phyloP scores from a whole-genome alignment of 2,888 invertebrate genomes.

The Thelaira solivaga region DNA sequence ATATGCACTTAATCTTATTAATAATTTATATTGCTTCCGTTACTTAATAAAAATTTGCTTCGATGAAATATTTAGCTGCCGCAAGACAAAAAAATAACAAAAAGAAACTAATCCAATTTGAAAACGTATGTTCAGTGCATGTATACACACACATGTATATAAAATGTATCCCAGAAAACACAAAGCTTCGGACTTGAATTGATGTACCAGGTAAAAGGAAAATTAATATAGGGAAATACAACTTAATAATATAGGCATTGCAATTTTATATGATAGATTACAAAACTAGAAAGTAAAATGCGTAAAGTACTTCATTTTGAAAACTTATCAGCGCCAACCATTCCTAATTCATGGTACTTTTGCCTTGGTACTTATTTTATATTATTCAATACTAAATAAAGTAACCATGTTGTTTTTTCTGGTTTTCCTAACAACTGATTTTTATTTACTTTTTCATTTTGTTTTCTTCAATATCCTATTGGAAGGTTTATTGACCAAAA shows the following conservation, averaged over 20 bases:
- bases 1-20: conserved; percentile 18
- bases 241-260: no score
- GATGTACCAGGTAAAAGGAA: no score
- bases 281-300: no score
- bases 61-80: conserved; percentile 20
- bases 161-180: no score
- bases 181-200: no score
- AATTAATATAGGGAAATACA: no score
- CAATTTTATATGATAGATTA: no score
- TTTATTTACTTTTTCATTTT: conserved; percentile 17
- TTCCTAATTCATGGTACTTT: no score
- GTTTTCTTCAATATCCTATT: background rate
- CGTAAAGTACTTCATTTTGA: no score
- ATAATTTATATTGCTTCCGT: conserved; percentile 11
- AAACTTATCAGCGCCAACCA: no score
- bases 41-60: no score
- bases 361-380: no score
- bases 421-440: background rate
- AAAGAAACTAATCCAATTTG: conserved; percentile 34
- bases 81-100: conserved; percentile 1
- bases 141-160: background rate
- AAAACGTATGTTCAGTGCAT: conserved; percentile 13
- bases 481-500: conserved; percentile 34
- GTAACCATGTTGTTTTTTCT: conserved; percentile 1
- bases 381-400: background rate